phyloP scores from a whole-genome alignment of 2,888 invertebrate species.

The Drosophila niveifrons region DNA sequence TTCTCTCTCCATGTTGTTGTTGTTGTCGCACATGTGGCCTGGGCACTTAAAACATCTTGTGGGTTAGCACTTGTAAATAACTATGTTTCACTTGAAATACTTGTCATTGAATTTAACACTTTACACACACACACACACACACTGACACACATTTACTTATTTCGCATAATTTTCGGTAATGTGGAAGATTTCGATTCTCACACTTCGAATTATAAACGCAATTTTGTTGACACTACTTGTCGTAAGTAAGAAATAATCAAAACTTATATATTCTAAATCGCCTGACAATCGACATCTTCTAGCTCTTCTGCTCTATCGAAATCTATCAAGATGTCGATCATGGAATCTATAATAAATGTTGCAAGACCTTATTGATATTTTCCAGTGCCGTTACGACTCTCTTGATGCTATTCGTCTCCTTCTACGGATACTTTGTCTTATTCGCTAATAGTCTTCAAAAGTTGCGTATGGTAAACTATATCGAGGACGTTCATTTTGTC shows the following conservation, averaged over 20 bases:
- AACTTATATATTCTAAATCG: no score
- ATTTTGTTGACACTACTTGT: constrained; percentile 3
- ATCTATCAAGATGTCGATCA: constrained; percentile 15
- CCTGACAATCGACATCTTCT: not conserved
- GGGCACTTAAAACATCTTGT: constrained; percentile 60
- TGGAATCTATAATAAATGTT: not conserved
- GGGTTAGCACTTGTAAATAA: constrained; percentile 60
- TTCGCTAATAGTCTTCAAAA: not conserved
- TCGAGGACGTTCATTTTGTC: not conserved
- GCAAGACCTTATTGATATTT: constrained; percentile 1
- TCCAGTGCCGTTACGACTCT: constrained; percentile 9
- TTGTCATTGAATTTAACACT: constrained; percentile 57
- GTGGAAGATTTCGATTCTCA: constrained; percentile 16
- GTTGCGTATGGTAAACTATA: constrained; percentile 12
- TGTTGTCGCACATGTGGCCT: constrained; percentile 40
- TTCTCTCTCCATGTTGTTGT: constrained; percentile 14
- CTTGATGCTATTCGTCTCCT: constrained; percentile 7
- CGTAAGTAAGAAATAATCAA: constrained; percentile 19
- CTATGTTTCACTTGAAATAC: constrained; percentile 50
- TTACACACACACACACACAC: constrained; percentile 21
- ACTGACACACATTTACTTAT: not conserved
- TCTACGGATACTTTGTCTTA: constrained; percentile 10
- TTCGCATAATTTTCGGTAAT: constrained; percentile 23
- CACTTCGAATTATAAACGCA: constrained; percentile 2
- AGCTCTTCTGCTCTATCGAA: constrained; percentile 33